Base-by-base conservation (phyloP, 1,140 invertebrate species). In the Linepithema humile region DNA sequence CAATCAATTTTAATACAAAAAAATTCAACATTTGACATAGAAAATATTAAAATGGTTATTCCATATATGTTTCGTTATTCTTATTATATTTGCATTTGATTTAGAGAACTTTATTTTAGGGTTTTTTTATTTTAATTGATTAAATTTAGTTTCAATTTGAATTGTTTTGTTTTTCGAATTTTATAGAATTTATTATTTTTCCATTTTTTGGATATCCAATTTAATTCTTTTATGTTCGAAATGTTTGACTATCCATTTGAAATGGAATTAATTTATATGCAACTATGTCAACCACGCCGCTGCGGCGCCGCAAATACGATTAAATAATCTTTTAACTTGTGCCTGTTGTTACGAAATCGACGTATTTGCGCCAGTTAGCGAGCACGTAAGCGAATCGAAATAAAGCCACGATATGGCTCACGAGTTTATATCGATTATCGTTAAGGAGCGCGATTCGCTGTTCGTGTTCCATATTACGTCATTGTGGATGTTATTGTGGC, bases 341-440 rank as follows among this genome's bases (percentile, higher is more conserved):
- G 53, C 23, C 6, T 26, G 20, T 15, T 26, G 59, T 77, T 64
- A 65, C 7, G 40, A 77, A 77, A 77, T 12, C 23, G 26, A 60
- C 15, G 15, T 65, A 35, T 65, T 48, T 48, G 29, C 59, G 40
- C 45, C 20, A 57, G 20, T 38, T 35, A 77, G n/a, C 40, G n/a
- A 43, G 26, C 73, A 35, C 48, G 17, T 45, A 45, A 64, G 12
- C n/a, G 40, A 77, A 50, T 77, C 40, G 40, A 4, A 77, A 77
- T 77, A 12, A 5, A 64, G 57, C 57, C 32, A 35, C 50, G 12
- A 64, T 48, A 45, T 75, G 15, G 10, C 62, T 77, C 59, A 48
- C 40, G 40, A 77, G 57, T 75, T 75, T 75, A 64, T 75, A 77
- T 77, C 59, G 59, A 64, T 77, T 75, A 48, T 74, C 72, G 26